phyloP scores from a whole-genome alignment of 2,888 invertebrate genomes.

The Tolmerus cingulatus region DNA sequence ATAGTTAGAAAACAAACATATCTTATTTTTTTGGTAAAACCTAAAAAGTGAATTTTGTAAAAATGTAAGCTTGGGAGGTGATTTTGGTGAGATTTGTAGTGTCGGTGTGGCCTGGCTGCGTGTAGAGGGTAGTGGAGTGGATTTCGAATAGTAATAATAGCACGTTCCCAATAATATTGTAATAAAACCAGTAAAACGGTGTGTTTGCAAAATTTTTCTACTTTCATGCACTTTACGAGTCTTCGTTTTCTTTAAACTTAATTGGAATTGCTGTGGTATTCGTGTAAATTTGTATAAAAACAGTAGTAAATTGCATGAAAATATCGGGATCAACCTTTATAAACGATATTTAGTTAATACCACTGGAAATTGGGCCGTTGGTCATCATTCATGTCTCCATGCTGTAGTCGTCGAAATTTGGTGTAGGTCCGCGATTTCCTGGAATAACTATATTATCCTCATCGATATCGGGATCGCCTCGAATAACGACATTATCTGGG shows the following conservation, averaged over 20 bases:
- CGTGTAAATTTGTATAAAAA: not conserved
- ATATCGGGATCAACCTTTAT: not conserved
- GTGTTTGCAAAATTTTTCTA: not conserved
- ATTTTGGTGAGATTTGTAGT: not conserved
- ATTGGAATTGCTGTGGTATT: not conserved
- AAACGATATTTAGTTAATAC: not conserved
- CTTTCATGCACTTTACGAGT: not conserved
- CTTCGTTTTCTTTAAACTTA: not conserved
- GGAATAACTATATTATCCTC: slow-evolving; percentile 60
- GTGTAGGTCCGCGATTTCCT: slow-evolving; percentile 57
- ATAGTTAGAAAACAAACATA: not conserved
- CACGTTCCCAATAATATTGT: not conserved
- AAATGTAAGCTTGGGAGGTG: not conserved
- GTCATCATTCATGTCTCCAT: slow-evolving; percentile 61
- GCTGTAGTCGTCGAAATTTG: slow-evolving; percentile 58
- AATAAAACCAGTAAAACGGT: not conserved
- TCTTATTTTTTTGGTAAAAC: not conserved
- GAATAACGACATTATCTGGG: slow-evolving; percentile 60
- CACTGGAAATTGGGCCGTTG: not conserved
- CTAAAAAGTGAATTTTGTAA: not conserved
- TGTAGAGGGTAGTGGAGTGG: not conserved
- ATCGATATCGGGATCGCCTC: slow-evolving; percentile 53
- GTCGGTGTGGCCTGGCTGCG: not conserved
- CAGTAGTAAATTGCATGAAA: slow-evolving; percentile 5
- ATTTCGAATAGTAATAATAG: not conserved